phyloP scores from a whole-genome alignment of 2,797 vertebrate genomes.

The Rhincodon typus region DNA sequence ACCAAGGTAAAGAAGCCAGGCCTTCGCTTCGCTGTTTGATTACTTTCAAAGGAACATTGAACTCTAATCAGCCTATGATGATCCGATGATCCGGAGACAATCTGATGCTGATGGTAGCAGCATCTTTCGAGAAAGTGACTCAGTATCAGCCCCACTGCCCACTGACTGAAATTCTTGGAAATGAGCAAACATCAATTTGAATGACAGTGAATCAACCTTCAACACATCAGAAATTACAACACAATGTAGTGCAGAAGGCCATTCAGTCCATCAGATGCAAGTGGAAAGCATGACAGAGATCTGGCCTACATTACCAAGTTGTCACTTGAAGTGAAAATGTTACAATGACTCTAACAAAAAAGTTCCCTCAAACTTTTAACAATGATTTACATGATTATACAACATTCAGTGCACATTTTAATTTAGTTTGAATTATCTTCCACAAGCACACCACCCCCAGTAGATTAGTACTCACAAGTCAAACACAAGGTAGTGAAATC shows the following conservation, averaged over 20 bases:
- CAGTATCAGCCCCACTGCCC: neutral
- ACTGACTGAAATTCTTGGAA: neutral
- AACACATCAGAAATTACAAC: neutral
- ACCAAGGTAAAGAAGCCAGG: neutral
- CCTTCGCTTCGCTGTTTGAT: neutral
- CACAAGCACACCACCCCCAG: neutral
- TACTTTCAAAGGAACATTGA: neutral
- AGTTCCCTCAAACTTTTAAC: neutral
- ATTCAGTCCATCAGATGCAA: too few species aligned
- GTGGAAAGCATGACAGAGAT: too few species aligned
- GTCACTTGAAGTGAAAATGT: neutral
- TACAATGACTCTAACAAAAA: neutral
- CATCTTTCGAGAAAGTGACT: neutral
- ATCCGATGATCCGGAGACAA: neutral
- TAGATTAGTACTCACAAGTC: slow-evolving; percentile 80
- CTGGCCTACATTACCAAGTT: neutral
- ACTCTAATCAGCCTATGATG: neutral
- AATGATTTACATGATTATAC: neutral
- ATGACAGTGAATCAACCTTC: neutral
- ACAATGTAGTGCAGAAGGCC: neutral
- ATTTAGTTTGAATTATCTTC: neutral
- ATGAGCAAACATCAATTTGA: neutral
- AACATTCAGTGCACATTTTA: too few species aligned
- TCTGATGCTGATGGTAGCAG: neutral
- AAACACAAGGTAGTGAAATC: slow-evolving; percentile 97